These are phyloP conservation scores for Gymnorhina tibicen DNA, from an alignment of 2,113 vertebrate species.

Conservation along the genomic window DNA sequence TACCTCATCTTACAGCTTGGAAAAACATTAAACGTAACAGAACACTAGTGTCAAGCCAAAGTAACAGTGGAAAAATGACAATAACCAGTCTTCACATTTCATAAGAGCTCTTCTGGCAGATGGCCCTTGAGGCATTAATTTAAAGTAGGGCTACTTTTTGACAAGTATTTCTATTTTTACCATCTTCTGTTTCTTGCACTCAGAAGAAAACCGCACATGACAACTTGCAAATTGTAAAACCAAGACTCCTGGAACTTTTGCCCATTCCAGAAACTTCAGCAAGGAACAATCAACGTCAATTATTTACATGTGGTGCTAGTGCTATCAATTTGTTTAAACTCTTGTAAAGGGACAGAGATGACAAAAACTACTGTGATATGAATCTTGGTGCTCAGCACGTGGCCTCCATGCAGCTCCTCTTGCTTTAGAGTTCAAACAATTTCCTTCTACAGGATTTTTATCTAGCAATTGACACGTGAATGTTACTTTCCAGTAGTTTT, in stretches of 20 bases:
- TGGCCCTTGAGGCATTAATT: not conserved
- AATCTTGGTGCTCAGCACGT: rapidly evolving
- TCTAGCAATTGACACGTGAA: not conserved
- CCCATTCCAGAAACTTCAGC: not conserved
- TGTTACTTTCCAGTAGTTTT: not conserved
- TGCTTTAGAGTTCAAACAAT: not conserved
- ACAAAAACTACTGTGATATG: not conserved
- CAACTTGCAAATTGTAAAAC: not conserved
- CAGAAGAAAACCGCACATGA: not conserved
- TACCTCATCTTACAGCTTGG: not conserved
- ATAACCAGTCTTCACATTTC: not conserved
- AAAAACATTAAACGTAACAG: not conserved
- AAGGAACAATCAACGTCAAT: not conserved
- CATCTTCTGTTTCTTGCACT: not conserved
- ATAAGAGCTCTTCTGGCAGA: not conserved
- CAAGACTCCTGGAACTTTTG: not conserved
- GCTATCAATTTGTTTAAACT: not conserved
- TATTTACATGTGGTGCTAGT: not conserved
- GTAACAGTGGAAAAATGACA: not conserved
- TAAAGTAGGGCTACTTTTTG: not conserved
- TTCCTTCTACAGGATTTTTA: not conserved
- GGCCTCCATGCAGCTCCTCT: not conserved
- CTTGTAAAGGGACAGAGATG: not conserved
- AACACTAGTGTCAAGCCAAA: not conserved
- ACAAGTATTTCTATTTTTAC: not conserved